Conservation (phyloP, 2,113 vertebrate genomes). For the Microcebus lehilahytsara region DNA sequence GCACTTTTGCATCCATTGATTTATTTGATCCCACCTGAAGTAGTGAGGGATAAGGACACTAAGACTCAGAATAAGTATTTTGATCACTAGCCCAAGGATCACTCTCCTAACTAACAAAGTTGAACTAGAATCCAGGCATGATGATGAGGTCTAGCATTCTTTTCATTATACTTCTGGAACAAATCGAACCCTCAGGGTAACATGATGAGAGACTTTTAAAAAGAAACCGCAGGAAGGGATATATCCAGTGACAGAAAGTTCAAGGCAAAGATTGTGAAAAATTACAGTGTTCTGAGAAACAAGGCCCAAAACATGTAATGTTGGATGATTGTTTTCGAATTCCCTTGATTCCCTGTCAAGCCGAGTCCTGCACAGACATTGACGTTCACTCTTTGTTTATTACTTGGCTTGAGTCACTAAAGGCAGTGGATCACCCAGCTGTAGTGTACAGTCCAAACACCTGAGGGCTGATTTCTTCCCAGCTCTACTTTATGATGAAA, state of each 20-base stretch:
- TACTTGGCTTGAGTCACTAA: constrained; percentile 49
- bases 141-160: neutral
- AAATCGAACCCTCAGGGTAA: neutral
- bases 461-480: constrained; percentile 24
- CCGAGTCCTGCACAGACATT: constrained; percentile 50
- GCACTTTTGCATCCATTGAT: neutral
- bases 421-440: constrained; percentile 37
- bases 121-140: neutral
- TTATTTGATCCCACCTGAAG: neutral
- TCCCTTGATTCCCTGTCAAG: constrained; percentile 63
- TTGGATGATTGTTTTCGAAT: constrained; percentile 36
- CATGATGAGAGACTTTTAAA: neutral
- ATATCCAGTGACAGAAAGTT: constrained; percentile 12
- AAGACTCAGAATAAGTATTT: neutral
- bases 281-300: constrained; percentile 49
- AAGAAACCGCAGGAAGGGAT: constrained; percentile 20
- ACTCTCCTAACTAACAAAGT: neutral
- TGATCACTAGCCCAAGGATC: neutral
- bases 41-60: neutral
- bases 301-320: neutral
- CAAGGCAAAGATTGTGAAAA: constrained; percentile 47
- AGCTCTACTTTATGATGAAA: constrained; percentile 22
- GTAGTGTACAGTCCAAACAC: neutral
- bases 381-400: constrained; percentile 41
- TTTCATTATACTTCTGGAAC: constrained; percentile 18